Base-by-base conservation (phyloP, 2,888 invertebrate genomes). In the Andrena flavipes region DNA sequence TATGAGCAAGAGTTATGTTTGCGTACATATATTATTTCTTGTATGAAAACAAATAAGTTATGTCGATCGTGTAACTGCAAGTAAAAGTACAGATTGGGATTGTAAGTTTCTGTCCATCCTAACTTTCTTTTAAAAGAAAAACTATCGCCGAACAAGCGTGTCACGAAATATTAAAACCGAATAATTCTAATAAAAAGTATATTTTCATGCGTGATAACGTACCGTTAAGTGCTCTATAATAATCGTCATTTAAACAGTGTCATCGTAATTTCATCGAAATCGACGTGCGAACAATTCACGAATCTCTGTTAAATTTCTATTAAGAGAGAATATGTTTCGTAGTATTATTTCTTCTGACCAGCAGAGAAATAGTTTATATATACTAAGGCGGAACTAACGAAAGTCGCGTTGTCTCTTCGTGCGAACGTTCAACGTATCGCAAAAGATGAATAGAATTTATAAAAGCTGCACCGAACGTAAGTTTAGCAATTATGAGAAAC, bases 301-400 rank as follows among this genome's bases (percentile, higher is more conserved):
- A 42, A 76, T 49, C n/a, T 49, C 16, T 16, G 42, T 42, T 13
- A 42, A 33, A 20, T 42, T 59, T 16, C 16, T 20, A 56, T 79
- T n/a, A 23, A 23, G 68, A 30, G 42, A 49, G 80, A 63, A 75
- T 75, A 69, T 49, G 42, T 48, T 73, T 68, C 70, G 64, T 33
- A 64, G 30, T 51, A 60, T 51, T 59, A 63, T 29, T 56, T 78
- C 75, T 75, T 80, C 84, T 76, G 84, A 69, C 82, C 84, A 85
- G 80, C 84, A 88, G 84, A 87, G 76, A 64, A 29, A 74, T 84
- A 79, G 16, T 1, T 42, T 16, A 16, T 42, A 75, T 69, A 35
- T 16, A 49, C 60, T 49, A 29, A 68, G 65, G 20, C 63, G 48
- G 72, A 16, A 65, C 60, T 59, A 49, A 82, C 26, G 60, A 35